Conservation (phyloP, 2,113 vertebrate species). For the Rafetus swinhoei region DNA sequence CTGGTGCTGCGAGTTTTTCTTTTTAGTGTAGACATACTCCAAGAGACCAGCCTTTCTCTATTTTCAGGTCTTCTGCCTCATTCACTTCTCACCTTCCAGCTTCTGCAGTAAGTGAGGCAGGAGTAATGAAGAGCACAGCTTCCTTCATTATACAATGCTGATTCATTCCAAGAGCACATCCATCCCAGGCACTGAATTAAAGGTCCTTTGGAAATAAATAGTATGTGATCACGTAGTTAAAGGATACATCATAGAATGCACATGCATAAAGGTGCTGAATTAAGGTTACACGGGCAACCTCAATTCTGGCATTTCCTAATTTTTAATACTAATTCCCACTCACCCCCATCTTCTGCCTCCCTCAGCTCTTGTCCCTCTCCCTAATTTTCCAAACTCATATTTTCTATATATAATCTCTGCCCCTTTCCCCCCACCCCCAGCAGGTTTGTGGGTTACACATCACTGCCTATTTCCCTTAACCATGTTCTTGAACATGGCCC, state of each 20-base stretch:
- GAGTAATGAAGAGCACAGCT: not conserved
- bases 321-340: not conserved
- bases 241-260: not conserved
- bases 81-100: fast-evolving
- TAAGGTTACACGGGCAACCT: not conserved
- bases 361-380: not conserved
- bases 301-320: not conserved
- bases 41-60: not conserved
- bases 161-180: not conserved
- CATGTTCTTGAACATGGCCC: not conserved
- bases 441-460: not conserved
- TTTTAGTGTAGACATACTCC: not conserved
- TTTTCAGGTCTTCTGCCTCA: not conserved
- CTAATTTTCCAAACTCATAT: not conserved
- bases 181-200: not conserved
- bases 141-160: not conserved
- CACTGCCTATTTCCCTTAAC: not conserved
- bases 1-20: not conserved
- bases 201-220: not conserved
- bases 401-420: not conserved
- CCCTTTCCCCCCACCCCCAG: not conserved
- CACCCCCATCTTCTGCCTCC: not conserved
- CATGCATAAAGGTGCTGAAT: not conserved
- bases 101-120: not conserved
- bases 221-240: not conserved